Percentiles rank a stretch among this genome's conserved stretches.
Evolutionary conservation across 2,888 invertebrate genomes (phyloP).

Genomic region (Strigamia maritima): DNA sequence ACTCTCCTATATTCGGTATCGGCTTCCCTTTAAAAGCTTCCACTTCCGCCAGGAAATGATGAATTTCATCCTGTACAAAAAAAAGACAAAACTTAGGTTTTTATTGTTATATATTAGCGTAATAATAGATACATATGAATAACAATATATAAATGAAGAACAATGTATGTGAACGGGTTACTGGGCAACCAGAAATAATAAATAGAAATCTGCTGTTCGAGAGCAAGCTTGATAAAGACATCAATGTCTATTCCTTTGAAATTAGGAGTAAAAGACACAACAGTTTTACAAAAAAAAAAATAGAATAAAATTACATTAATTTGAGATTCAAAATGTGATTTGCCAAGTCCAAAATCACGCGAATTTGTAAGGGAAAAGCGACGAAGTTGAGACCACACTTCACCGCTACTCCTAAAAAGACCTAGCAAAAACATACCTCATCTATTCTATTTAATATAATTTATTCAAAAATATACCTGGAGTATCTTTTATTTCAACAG

Average conservation of each 20-base stretch:
- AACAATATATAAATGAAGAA: too few species aligned
- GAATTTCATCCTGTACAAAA: background rate
- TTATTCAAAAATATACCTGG: background rate
- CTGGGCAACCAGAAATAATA: too few species aligned
- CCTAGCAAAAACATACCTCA: background rate
- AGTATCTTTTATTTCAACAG: background rate
- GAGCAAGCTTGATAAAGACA: too few species aligned
- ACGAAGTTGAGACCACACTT: background rate
- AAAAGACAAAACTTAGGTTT: background rate
- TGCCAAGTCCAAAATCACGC: constrained; percentile 1
- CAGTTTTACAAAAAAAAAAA: too few species aligned
- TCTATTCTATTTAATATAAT: background rate
- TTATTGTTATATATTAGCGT: too few species aligned
- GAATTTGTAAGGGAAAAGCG: background rate
- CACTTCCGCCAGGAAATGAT: background rate
- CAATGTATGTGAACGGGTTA: too few species aligned
- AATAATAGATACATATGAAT: too few species aligned
- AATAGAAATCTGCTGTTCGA: too few species aligned
- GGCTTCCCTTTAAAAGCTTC: background rate
- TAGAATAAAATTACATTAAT: background rate
- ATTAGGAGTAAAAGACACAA: background rate
- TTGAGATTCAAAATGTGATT: background rate
- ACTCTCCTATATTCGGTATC: background rate
- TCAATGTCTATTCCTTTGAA: too few species aligned
- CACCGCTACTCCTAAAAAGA: background rate